A percentile compares a stretch with the other conserved stretches of the same genome.
Conservation (phyloP, 1,140 invertebrate species). For the Theocolax elegans region DNA sequence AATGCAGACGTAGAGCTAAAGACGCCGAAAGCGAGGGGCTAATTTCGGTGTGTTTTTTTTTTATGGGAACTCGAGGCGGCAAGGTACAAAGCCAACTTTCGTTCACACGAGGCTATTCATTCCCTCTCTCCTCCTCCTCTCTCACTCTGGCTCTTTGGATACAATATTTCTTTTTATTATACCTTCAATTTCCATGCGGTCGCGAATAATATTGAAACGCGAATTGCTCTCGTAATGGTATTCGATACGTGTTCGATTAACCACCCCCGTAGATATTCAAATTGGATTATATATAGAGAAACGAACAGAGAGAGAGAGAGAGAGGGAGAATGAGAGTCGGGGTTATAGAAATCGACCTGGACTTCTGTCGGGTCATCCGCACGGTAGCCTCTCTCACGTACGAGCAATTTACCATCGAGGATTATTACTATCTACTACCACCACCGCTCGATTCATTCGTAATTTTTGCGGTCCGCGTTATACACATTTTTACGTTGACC, state of each 20-base stretch:
- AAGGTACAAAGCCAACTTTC: slow-evolving; percentile 23
- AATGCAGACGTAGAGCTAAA: too few relatives aligned
- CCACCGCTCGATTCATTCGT: slow-evolving; percentile 36
- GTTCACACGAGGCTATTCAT: slow-evolving; percentile 32
- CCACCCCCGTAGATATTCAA: slow-evolving; percentile 54
- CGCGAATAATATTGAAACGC: slow-evolving; percentile 61
- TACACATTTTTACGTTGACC: too few relatives aligned
- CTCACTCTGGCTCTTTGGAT: background rate
- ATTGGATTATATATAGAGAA: slow-evolving; percentile 61
- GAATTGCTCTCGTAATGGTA: slow-evolving; percentile 62
- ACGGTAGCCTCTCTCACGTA: slow-evolving; percentile 68
- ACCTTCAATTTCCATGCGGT: slow-evolving; percentile 37
- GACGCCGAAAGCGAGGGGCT: slow-evolving; percentile 9
- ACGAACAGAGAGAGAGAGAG: too few relatives aligned
- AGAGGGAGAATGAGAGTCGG: too few relatives aligned
- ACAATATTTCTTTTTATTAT: background rate
- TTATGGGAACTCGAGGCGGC: slow-evolving; percentile 29
- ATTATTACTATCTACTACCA: too few relatives aligned
- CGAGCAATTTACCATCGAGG: slow-evolving; percentile 67
- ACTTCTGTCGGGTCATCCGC: slow-evolving; percentile 16
- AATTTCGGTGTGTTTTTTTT: slow-evolving; percentile 42
- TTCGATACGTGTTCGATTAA: slow-evolving; percentile 68
- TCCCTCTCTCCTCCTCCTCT: slow-evolving; percentile 7
- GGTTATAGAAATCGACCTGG: slow-evolving; percentile 2
- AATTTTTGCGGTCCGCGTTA: slow-evolving; percentile 63